Evolutionary conservation across 2,797 vertebrate genomes (phyloP), one percentile per base, ranked within the genome.

Genomic region (Rhinichthys osculus): DNA sequence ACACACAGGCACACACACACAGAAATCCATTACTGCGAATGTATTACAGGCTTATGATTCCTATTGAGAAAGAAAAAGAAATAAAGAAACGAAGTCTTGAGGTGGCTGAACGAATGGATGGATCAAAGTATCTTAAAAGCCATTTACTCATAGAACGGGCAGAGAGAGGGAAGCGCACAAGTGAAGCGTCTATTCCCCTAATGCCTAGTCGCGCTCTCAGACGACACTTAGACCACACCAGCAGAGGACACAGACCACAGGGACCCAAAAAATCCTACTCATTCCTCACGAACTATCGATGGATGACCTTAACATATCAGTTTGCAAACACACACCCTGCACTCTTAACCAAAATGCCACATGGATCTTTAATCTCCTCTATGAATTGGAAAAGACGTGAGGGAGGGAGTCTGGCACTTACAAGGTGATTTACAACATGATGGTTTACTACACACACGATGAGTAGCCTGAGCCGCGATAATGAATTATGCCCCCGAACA

Each of bases 351-450:
- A 5, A 81, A 69, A 64, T 10, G 17, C 70, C 47, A 79, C 78
- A 52, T 27, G n/a, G 30, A 47, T 72, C 70, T 80, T 62, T 35
- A 62, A 85, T 47, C 38, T 78, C 71, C 10, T 69, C 23, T 42
- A 11, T 23, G n/a, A 33, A 70, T 59, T 83, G 40, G 54, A 59
- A 44, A 16, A 57, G 64, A 76, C 52, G 7, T 38, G 78, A 84
- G 79, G 30, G 42, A 78, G 54, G 89, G 90, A 89, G 89, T 87
- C 89, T 86, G 88, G 88, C 91, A 92, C 90, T 89, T 84, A 90
- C 90, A 91, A 90, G 88, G 91, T 94, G 92, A 93, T 93, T 93
- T 93, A 95, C 91, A 93, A 90, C 90, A 87, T 74, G 78, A 87
- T 1, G 89, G 89, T 88, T 80, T 84, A 87, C 82, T 85, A 89